phyloP scores from a whole-genome alignment of 1,140 invertebrate species.

The Drosophila albomicans region DNA sequence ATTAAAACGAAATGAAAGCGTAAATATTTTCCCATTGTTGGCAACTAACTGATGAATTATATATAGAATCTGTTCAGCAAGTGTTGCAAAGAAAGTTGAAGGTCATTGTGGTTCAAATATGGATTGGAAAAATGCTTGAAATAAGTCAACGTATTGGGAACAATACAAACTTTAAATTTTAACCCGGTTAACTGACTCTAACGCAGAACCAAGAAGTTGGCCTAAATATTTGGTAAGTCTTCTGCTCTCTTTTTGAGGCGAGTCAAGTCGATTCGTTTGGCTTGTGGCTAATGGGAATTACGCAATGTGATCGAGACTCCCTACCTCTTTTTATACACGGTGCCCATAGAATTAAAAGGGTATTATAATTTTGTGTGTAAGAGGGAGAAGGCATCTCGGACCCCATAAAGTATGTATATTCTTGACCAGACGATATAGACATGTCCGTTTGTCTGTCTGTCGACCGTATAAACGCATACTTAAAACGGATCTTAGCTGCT shows the following conservation, averaged over 20 bases:
- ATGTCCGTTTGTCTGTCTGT: too few relatives aligned
- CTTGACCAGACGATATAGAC: too few relatives aligned
- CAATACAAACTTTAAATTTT: conserved; percentile 21
- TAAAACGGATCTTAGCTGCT: too few relatives aligned
- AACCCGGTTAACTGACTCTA: conserved; percentile 31
- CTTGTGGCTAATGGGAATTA: neutral
- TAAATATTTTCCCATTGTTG: conserved; percentile 67
- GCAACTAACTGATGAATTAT: conserved; percentile 28
- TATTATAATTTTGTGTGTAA: too few relatives aligned
- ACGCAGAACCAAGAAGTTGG: neutral
- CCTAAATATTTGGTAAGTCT: conserved; percentile 18
- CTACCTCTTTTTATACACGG: neutral
- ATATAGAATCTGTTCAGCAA: conserved; percentile 53
- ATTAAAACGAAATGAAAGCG: conserved; percentile 83
- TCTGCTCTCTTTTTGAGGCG: neutral
- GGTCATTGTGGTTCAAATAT: conserved; percentile 54
- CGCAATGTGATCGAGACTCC: neutral
- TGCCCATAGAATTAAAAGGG: too few relatives aligned
- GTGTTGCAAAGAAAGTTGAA: conserved; percentile 65
- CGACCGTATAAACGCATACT: too few relatives aligned
- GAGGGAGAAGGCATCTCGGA: too few relatives aligned
- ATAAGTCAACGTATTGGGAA: conserved; percentile 23
- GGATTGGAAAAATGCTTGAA: conserved; percentile 18
- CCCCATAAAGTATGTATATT: too few relatives aligned
- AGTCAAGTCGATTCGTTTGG: neutral